Evolutionary conservation across 1,140 invertebrate species (phyloP).

Genomic region (Philotrypesis tridentata): DNA sequence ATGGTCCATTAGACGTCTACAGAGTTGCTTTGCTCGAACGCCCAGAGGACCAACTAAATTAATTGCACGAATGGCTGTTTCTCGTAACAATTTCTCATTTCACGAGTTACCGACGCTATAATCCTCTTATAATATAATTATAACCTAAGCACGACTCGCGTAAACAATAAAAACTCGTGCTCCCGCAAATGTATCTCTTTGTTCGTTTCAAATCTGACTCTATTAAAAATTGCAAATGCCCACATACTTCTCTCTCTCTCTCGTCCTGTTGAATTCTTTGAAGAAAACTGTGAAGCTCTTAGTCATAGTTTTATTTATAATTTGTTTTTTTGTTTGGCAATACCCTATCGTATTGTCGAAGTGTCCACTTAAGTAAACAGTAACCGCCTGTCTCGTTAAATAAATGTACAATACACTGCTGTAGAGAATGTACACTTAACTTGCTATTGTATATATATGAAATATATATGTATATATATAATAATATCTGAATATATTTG

Average conservation of each 20-base stretch:
- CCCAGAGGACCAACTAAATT: slow-evolving; percentile 12
- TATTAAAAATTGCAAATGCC: slow-evolving; percentile 24
- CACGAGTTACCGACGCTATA: slow-evolving; percentile 12
- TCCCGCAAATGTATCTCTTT: neutral
- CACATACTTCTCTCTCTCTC: neutral
- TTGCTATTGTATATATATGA: slow-evolving; percentile 56
- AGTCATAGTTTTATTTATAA: slow-evolving; percentile 40
- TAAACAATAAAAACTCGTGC: neutral
- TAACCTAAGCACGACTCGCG: neutral
- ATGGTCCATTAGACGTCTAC: no score
- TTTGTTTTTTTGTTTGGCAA: slow-evolving; percentile 58
- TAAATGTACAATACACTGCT: slow-evolving; percentile 52
- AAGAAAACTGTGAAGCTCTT: slow-evolving; percentile 46
- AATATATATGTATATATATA: slow-evolving; percentile 53
- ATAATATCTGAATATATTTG: slow-evolving; percentile 46
- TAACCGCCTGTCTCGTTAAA: slow-evolving; percentile 44
- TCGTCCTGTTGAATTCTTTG: neutral
- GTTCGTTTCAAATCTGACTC: neutral
- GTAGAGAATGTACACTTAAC: slow-evolving; percentile 59
- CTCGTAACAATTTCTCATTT: slow-evolving; percentile 34
- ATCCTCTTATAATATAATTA: neutral
- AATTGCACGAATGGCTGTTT: slow-evolving; percentile 36
- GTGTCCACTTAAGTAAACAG: slow-evolving; percentile 51
- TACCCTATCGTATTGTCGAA: slow-evolving; percentile 66
- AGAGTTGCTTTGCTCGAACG: neutral